Conservation (phyloP, 2,113 vertebrate genomes). For the Rhombomys opimus region DNA sequence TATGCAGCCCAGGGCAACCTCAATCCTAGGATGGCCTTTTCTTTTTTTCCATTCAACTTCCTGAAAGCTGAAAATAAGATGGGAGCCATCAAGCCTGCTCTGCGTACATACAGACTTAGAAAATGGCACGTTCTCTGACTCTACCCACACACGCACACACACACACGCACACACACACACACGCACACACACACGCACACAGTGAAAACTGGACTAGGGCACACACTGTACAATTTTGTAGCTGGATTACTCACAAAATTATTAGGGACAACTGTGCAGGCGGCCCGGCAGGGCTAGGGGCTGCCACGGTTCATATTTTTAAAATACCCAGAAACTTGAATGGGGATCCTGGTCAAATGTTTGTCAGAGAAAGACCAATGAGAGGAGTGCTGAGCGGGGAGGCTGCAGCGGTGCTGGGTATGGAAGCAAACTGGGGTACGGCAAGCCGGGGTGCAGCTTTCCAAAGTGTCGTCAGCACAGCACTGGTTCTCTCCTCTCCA, state of each 20-base stretch:
- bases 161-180: neutral
- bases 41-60: neutral
- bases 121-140: slow-evolving; percentile 32
- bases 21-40: neutral
- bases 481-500: neutral
- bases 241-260: neutral
- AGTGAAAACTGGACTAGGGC: neutral
- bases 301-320: neutral
- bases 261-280: too few species aligned
- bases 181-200: neutral
- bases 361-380: neutral
- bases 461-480: neutral
- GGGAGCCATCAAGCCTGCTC: neutral
- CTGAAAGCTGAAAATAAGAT: neutral
- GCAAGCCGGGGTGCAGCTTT: neutral
- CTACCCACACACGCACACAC: neutral
- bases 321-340: neutral
- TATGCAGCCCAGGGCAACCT: neutral
- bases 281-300: neutral
- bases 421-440: accelerated
- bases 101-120: neutral
- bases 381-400: neutral
- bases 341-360: neutral
- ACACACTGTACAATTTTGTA: neutral
- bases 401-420: neutral